Base-by-base conservation (phyloP, 2,888 invertebrate genomes). In the Stegana nigrithorax region DNA sequence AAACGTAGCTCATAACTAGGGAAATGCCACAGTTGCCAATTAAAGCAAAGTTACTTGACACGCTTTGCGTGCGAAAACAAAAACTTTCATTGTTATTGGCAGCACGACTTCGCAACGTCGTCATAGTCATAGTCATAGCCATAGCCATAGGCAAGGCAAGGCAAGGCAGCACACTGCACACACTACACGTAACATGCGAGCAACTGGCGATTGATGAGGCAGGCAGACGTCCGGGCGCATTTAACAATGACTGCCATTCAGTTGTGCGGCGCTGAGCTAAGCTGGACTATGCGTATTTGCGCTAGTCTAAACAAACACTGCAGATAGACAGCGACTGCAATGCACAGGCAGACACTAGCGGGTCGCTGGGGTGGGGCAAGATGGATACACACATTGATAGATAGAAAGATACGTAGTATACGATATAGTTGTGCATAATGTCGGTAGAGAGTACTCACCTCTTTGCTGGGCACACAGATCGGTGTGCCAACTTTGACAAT, bases 401-500 rank as follows among this genome's bases (percentile, higher is more conserved):
- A 42, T 17, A 42, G 2, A 42, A 42, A 42, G 42, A 10, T 6
- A 6, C 42, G 17, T 42, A n/a, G n/a, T n/a, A n/a, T n/a, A n/a
- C n/a, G n/a, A n/a, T n/a, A n/a, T n/a, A n/a, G n/a, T n/a, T n/a
- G n/a, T n/a, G n/a, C n/a, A n/a, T 44, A 17, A 7, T 1, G 8
- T 51, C 26, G 5, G 36, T 8, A 36, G 14, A 36, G 10, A 36
- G 14, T 58, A 87, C 89, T 89, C 83, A 95, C 96, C 86, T 97
- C 97, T 90, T 96, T 93, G 83, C 91, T 93, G 63, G 98, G 98
- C 59, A 99, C 98, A 87, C 98, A 98, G 59, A 99, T 90, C 0
- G 98, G 98, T 0, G 98, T 98, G 62, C 99, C 99, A 78, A 96
- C 94, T 86, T 94, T 97, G 47, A 99, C 89, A 64, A 97, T 91